Base-by-base conservation (phyloP, 2,797 vertebrate species). In the Lacerta bilineata region DNA sequence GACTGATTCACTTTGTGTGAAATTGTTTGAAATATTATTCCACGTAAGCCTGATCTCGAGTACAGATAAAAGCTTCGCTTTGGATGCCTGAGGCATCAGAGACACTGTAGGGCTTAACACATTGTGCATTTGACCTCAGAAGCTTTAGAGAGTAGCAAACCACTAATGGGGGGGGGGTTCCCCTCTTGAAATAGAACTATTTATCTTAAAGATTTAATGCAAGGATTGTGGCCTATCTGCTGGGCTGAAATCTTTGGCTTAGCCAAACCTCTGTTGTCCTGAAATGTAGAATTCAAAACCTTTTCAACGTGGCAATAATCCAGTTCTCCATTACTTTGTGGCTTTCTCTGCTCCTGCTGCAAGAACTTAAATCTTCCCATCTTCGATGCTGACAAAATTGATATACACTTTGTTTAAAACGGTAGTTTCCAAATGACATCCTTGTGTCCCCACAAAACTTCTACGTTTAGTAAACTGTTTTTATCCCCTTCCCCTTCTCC, bases 21-120 rank as follows among this genome's bases (percentile, higher is more conserved):
- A 97, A 94, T 86, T 94, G 93, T 95, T 97, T 96, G 96, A 97
- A 97, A 96, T 93, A 90, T 93, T 94, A 95, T 87, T 94, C 95
- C n/a, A 89, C 86, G 93, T 76, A 96, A 95, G 95, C 59, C 94
- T 92, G 96, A 97, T 97, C 91, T 93, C 85, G 84, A 95, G 79
- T 87, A 90, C 68, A 95, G 96, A 97, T 96, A 97, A 95, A 92
- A 92, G 68, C 59, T 92, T 89, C 74, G 92, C 71, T 91, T 96
- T 93, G 82, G 83, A 89, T 95, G 95, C 91, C 93, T 91, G 80
- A 92, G 91, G 90, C 89, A 90, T 91, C 90, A 93, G 91, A 94
- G 95, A 84, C 80, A 17, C 90, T 5, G 0, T 85, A 85, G 90
- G 94, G 93, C 95, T 96, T 96, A 96, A 95, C 93, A 86, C 80